phyloP scores from a whole-genome alignment of 2,888 invertebrate genomes.

The Trissolcus japonicus region DNA sequence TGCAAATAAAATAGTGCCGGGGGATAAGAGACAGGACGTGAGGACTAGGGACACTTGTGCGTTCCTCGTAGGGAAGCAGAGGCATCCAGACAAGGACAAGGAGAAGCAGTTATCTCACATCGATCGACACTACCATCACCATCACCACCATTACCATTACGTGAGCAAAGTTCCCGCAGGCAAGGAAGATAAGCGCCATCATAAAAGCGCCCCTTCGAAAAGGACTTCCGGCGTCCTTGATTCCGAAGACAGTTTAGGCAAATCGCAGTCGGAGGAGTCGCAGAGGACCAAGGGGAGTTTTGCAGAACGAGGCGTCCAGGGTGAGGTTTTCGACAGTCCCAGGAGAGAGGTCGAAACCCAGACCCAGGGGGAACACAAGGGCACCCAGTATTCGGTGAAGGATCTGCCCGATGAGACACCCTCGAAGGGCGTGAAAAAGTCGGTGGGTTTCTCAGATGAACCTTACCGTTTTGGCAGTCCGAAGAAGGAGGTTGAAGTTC shows the following conservation, averaged over 20 bases:
- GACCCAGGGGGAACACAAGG: conserved; percentile 69
- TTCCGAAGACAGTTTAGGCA: conserved; percentile 52
- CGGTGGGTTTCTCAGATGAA: conserved; percentile 49
- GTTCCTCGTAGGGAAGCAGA: conserved; percentile 53
- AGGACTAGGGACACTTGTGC: conserved; percentile 37
- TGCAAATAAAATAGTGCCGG: conserved; percentile 46
- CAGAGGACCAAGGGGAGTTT: conserved; percentile 31
- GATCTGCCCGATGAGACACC: conserved; percentile 59
- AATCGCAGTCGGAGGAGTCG: neutral
- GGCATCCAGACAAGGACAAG: conserved; percentile 39
- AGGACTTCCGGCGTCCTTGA: conserved; percentile 50
- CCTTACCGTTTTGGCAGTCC: conserved; percentile 57
- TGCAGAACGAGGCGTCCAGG: conserved; percentile 38
- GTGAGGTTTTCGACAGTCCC: conserved; percentile 62
- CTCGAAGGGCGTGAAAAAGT: conserved; percentile 37
- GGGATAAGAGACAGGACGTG: conserved; percentile 26
- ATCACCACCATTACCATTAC: conserved; percentile 42
- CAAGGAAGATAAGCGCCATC: conserved; percentile 36
- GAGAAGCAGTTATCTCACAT: conserved; percentile 11
- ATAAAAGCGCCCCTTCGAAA: conserved; percentile 21
- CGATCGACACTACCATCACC: conserved; percentile 35
- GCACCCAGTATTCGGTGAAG: conserved; percentile 68
- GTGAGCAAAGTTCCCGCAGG: conserved; percentile 6
- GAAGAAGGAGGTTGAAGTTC: conserved; percentile 66
- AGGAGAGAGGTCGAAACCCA: conserved; percentile 69